A percentile compares a stretch with the other conserved stretches of the same genome.
phyloP scores from a whole-genome alignment of 2,113 vertebrate species.

The Hyperopisus bebe region DNA sequence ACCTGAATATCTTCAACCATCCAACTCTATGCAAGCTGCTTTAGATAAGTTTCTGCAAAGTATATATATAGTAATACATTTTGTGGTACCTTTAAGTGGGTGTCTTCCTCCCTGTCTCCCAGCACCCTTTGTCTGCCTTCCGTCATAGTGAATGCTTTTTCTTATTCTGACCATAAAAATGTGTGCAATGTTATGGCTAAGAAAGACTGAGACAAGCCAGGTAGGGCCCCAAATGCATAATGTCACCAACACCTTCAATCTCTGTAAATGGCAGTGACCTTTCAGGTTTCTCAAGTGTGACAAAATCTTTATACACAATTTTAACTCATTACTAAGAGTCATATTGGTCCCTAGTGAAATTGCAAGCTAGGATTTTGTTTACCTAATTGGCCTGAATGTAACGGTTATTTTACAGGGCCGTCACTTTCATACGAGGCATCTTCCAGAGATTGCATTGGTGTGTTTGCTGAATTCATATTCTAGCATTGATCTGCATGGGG shows the following conservation, averaged over 20 bases:
- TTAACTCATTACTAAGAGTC: not conserved
- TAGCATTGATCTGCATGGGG: conserved; percentile 5
- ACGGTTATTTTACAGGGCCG: conserved; percentile 28
- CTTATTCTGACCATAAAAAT: not conserved
- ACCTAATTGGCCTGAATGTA: conserved; percentile 23
- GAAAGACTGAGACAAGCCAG: not conserved
- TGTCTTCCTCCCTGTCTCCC: not conserved
- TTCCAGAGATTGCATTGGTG: conserved; percentile 28
- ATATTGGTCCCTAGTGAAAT: conserved; percentile 12
- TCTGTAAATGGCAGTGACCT: not conserved
- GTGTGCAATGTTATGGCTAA: not conserved
- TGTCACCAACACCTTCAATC: not conserved
- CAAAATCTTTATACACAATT: not conserved
- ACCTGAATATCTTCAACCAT: not conserved
- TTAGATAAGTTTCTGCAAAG: not conserved
- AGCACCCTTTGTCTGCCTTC: not conserved
- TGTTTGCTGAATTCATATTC: conserved; percentile 25
- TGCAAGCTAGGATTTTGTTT: conserved; percentile 20
- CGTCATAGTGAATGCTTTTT: not conserved
- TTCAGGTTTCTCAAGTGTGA: not conserved
- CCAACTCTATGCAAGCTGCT: not conserved
- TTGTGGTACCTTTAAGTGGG: not conserved
- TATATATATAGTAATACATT: not conserved
- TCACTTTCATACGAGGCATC: conserved; percentile 14
- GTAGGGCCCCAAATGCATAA: not conserved